Percentiles rank a stretch among this genome's conserved stretches.
These are phyloP conservation scores for Hyalella azteca DNA, from an alignment of 2,888 invertebrate species.

Conservation along the genomic window DNA sequence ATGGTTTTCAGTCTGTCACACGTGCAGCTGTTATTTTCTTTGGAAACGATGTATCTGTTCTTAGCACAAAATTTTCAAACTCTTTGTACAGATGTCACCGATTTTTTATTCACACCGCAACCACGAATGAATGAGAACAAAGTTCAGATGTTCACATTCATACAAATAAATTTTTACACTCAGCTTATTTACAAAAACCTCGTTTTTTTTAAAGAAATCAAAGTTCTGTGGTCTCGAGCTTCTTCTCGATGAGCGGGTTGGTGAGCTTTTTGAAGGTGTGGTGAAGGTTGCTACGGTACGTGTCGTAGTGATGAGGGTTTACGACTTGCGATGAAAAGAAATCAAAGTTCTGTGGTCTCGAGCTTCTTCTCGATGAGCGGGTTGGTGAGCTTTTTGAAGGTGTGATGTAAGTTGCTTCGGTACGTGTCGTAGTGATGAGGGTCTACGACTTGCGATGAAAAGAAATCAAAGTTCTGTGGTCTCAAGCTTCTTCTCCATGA, in stretches of 20 bases:
- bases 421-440: constrained; percentile 51
- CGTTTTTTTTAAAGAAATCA: no score
- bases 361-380: constrained; percentile 57
- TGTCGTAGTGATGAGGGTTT: constrained; percentile 43
- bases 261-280: constrained; percentile 58
- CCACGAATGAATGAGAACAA: no score
- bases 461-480: constrained; percentile 56
- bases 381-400: constrained; percentile 58
- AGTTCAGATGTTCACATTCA: no score
- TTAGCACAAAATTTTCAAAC: no score
- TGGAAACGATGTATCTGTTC: no score
- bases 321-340: background rate
- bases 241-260: constrained; percentile 57
- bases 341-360: constrained; percentile 58
- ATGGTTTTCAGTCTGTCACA: no score
- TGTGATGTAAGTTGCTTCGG: constrained; percentile 55
- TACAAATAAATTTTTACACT: no score
- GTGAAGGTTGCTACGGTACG: constrained; percentile 55
- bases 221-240: constrained; percentile 58
- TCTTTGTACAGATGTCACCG: no score
- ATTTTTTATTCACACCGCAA: no score
- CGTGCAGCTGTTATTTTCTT: no score
- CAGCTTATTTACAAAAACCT: no score
- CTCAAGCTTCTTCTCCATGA: constrained; percentile 56
- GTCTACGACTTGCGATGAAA: background rate